Evolutionary conservation across 1,140 invertebrate species (phyloP), one percentile per base, ranked within the genome.

Genomic region (Rhyacophila brunnea): DNA sequence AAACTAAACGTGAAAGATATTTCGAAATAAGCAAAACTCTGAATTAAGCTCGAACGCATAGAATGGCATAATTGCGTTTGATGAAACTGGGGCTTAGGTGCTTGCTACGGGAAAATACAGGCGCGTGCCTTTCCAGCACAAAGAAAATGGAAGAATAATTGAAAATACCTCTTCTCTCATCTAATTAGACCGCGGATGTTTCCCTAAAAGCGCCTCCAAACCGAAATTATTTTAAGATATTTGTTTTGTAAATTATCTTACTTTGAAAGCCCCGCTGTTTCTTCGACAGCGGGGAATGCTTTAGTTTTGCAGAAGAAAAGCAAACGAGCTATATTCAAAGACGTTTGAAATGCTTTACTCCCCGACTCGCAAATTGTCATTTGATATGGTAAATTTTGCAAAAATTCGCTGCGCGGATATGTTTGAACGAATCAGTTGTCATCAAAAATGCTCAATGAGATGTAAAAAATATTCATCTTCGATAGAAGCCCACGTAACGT

Each of bases 91-190:
- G 43, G 43, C 35, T 28, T 40, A 40, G 38, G 4, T 11, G 38
- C 4, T 28, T 28, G 51, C 23, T 47, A 11, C 17, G 28, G 10
- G 34, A 52, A 60, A 44, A 52, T 52, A 11, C 32, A 42, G 18
- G 10, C 43, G 28, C 50, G 34, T 38, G 44, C 50, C 53, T 42
- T 19, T 40, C 28, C 35, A 42, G 28, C 42, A 46, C 57, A 64
- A 64, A 64, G 62, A 64, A 64, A 60, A 64, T 64, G 56, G 62
- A 59, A 59, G 54, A 64, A 60, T 64, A 64, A 64, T 64, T 64
- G 52, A 47, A 64, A 64, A 64, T 64, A 64, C 62, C 62, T 64
- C 57, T 59, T 51, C 43, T 50, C 46, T 45, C 53, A 51, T 64
- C 53, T 64, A 64, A 64, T 64, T 64, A 60, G 62, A 64, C 53